Evolutionary conservation across 2,113 vertebrate species (phyloP).

Genomic region (Barbus barbus): DNA sequence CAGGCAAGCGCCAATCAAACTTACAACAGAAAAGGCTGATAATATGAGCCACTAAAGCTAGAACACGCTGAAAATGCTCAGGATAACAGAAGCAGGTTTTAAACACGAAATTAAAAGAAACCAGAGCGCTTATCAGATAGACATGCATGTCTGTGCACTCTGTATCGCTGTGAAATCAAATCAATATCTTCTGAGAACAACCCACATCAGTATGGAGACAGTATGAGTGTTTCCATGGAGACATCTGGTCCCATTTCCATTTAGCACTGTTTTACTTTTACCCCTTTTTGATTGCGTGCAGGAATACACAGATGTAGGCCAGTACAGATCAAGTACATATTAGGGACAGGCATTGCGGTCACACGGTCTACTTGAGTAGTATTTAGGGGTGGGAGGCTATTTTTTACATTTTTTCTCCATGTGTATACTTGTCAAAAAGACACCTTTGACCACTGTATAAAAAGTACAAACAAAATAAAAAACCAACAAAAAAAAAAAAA

Average conservation of each 20-base stretch:
- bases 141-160: slow-evolving; percentile 8
- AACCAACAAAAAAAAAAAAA: neutral
- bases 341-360: neutral
- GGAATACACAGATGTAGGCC: neutral
- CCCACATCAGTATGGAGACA: slow-evolving; percentile 53
- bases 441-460: neutral
- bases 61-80: neutral
- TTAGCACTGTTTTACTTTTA: neutral
- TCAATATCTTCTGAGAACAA: slow-evolving; percentile 26
- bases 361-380: neutral
- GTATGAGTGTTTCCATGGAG: slow-evolving; percentile 54
- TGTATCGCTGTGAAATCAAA: slow-evolving; percentile 40
- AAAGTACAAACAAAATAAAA: neutral
- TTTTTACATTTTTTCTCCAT: neutral
- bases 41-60: neutral
- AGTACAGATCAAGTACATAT: neutral
- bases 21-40: neutral
- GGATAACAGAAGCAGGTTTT: neutral
- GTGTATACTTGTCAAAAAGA: neutral
- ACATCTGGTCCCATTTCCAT: slow-evolving; percentile 34
- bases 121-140: neutral
- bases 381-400: neutral
- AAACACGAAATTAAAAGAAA: neutral
- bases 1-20: neutral
- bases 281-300: neutral